Percentiles rank a stretch among this genome's conserved stretches.
These are phyloP conservation scores for Hypselothyrea guttata DNA, from an alignment of 2,888 invertebrate species.

Conservation along the genomic window DNA sequence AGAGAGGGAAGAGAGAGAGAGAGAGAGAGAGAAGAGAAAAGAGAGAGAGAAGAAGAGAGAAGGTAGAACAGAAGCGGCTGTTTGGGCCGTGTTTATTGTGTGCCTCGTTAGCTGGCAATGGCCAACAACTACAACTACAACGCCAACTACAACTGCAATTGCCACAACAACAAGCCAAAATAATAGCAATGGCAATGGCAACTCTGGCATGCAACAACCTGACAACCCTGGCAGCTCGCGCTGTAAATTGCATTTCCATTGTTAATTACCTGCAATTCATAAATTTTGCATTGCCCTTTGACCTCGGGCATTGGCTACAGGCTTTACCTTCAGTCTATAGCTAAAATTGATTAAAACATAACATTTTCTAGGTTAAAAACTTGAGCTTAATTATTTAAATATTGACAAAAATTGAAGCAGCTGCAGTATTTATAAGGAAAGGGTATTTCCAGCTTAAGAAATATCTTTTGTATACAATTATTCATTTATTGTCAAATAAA, in stretches of 20 bases:
- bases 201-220: too few relatives aligned
- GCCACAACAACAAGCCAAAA: slow-evolving; percentile 21
- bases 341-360: not conserved
- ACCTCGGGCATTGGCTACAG: slow-evolving; percentile 18
- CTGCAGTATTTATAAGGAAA: too few relatives aligned
- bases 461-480: too few relatives aligned
- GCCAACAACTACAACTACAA: slow-evolving; percentile 23
- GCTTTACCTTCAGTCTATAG: slow-evolving; percentile 16
- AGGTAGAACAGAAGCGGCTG: not conserved
- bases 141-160: slow-evolving; percentile 17
- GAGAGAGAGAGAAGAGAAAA: not conserved
- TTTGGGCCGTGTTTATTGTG: slow-evolving; percentile 50
- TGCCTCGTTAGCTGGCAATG: slow-evolving; percentile 58
- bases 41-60: not conserved
- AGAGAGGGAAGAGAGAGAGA: not conserved
- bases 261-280: slow-evolving; percentile 76
- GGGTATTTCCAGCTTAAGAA: too few relatives aligned
- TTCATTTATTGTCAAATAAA: too few relatives aligned
- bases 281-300: slow-evolving; percentile 60
- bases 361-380: not conserved
- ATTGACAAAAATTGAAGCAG: too few relatives aligned
- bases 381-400: too few relatives aligned
- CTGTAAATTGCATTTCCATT: slow-evolving; percentile 76
- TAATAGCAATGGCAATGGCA: slow-evolving; percentile 41
- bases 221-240: slow-evolving; percentile 36